Base-by-base conservation (phyloP, 2,797 vertebrate genomes). In the Erithacus rubecula region DNA sequence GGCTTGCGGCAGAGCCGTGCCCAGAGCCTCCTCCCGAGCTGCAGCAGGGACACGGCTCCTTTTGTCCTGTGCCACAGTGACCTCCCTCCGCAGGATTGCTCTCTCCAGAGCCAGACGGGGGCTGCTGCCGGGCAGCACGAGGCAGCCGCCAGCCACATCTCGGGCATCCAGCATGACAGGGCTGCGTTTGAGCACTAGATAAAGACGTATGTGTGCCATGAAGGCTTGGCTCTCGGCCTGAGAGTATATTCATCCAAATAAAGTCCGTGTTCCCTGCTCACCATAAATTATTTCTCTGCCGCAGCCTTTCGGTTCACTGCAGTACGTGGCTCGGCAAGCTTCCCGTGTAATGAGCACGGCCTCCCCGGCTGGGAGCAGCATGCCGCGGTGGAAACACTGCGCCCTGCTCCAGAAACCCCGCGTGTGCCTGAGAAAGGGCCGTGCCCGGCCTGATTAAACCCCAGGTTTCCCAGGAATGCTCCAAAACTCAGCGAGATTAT, bases 381-480 rank as follows among this genome's bases (percentile, higher is more conserved):
- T 47, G 82, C 68, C 39, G 16, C 29, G 72, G 15, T 47, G 68
- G 80, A 87, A 95, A 90, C 93, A 18, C 60, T 87, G 58, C 41
- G 22, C 13, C 1, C 51, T 62, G 84, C 87, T 92, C 72, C 83
- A 92, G 68, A 82, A 89, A 75, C 24, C 39, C 49, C 2, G 1
- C 0, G 0, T 41, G 63, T 22, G 32, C 49, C 46, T 3, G 3
- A 69, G 69, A 83, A 75, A 87, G 46, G 43, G 69, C 60, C 64
- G 10, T 19, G 27, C 67, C 56, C 34, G 47, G 68, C 78, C 65
- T 63, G 30, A 76, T 78, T 94, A 95, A 80, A 85, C n/a, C 53
- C 39, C 49, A 74, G 56, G 72, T 89, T 89, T 92, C 90, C 30
- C 53, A 83, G 77, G 91, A 93, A 94, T 56, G 71, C 78, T 94